These are phyloP conservation scores for Amniataba percoides DNA, from an alignment of 2,797 vertebrate genomes.

Conservation along the genomic window DNA sequence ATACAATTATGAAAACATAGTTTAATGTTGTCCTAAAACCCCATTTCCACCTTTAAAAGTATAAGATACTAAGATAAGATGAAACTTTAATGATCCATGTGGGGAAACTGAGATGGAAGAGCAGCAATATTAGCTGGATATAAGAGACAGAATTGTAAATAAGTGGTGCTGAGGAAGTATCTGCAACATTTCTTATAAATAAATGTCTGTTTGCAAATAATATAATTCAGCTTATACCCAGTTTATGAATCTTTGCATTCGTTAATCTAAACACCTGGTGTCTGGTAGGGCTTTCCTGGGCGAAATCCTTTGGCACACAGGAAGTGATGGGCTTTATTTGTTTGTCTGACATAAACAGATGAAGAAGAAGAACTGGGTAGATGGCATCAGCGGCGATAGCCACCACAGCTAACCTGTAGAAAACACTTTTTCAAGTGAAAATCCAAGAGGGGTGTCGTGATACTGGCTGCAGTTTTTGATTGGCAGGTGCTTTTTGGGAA, in stretches of 20 bases:
- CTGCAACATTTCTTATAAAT: slow-evolving; percentile 66
- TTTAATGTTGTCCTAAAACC: not conserved
- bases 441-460: not conserved
- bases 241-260: slow-evolving; percentile 73
- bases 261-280: slow-evolving; percentile 75
- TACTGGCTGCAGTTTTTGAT: slow-evolving; percentile 22
- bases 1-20: not conserved
- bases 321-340: slow-evolving; percentile 60
- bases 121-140: slow-evolving; percentile 18
- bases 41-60: not conserved
- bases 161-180: slow-evolving; percentile 33
- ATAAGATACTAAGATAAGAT: not conserved
- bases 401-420: slow-evolving; percentile 3
- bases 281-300: slow-evolving; percentile 63
- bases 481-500: slow-evolving; percentile 31
- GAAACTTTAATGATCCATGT: slow-evolving; percentile 1
- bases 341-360: slow-evolving; percentile 57
- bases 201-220: slow-evolving; percentile 68
- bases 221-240: slow-evolving; percentile 67
- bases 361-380: slow-evolving; percentile 34
- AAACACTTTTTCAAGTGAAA: not conserved
- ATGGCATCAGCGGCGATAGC: slow-evolving; percentile 32
- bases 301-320: slow-evolving; percentile 62
- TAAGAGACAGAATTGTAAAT: slow-evolving; percentile 33
- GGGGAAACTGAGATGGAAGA: not conserved